These are phyloP conservation scores for Melanaphis sacchari DNA, from an alignment of 1,140 invertebrate genomes.

Conservation along the genomic window DNA sequence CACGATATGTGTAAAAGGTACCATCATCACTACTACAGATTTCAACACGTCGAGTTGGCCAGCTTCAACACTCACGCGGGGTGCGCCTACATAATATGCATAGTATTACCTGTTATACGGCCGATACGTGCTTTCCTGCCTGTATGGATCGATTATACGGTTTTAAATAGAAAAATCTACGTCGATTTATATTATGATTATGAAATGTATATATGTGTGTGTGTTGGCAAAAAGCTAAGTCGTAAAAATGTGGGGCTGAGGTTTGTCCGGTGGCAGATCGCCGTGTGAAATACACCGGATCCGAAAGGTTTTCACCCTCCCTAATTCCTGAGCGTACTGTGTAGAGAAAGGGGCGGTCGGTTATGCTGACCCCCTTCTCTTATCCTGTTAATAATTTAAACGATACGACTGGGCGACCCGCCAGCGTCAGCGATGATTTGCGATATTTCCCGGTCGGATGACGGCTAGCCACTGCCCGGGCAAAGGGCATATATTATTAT, in stretches of 20 bases:
- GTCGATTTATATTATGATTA: background rate
- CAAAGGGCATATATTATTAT: slow-evolving; percentile 12
- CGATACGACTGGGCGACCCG: background rate
- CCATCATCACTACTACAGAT: background rate
- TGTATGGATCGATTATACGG: background rate
- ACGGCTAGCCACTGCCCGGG: background rate
- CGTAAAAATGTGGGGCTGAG: background rate
- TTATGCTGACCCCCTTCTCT: background rate
- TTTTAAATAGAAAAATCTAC: background rate
- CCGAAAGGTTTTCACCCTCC: background rate
- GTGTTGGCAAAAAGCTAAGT: background rate
- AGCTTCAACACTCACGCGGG: background rate
- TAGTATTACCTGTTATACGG: background rate
- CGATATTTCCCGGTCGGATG: slow-evolving; percentile 1
- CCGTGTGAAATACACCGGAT: background rate
- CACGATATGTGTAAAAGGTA: background rate
- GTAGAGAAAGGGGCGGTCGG: no score
- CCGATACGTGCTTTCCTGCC: no score
- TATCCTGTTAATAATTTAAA: background rate
- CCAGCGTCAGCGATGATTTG: background rate
- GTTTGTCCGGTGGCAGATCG: background rate
- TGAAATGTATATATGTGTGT: background rate
- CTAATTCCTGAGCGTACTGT: background rate
- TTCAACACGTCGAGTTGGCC: background rate
- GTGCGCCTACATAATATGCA: background rate